A percentile compares a stretch with the other conserved stretches of the same genome.
Evolutionary conservation across 2,888 invertebrate species (phyloP).

Genomic region (Herminia tarsipennalis): DNA sequence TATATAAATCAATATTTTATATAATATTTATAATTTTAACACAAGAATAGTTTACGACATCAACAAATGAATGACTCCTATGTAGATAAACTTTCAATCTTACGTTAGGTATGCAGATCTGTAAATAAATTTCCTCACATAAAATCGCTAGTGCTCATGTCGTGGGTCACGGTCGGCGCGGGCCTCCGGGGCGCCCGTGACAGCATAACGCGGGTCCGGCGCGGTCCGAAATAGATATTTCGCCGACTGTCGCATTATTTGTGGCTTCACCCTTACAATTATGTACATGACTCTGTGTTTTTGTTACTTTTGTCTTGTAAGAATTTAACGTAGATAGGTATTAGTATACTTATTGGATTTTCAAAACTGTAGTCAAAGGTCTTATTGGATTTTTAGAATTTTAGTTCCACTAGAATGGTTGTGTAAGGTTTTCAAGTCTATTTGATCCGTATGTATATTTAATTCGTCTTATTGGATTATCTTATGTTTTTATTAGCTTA

Average conservation of each 20-base stretch:
- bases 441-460: too few relatives aligned
- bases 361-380: background rate
- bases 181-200: constrained; percentile 63
- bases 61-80: too few relatives aligned
- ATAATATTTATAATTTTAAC: too few relatives aligned
- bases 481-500: too few relatives aligned
- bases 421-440: too few relatives aligned
- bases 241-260: constrained; percentile 68
- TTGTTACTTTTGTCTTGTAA: constrained; percentile 22
- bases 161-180: constrained; percentile 17
- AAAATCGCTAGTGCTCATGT: constrained; percentile 46
- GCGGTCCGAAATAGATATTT: constrained; percentile 81
- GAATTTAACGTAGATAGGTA: constrained; percentile 17
- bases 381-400: too few relatives aligned
- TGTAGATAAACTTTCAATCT: too few relatives aligned
- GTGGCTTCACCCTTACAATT: constrained; percentile 61
- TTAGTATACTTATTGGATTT: constrained; percentile 13
- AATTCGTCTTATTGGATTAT: too few relatives aligned
- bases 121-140: background rate
- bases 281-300: constrained; percentile 55
- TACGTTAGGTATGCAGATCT: background rate
- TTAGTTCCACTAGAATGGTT: too few relatives aligned
- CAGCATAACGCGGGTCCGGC: constrained; percentile 80
- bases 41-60: too few relatives aligned
- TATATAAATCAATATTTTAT: too few relatives aligned